Percentiles rank a stretch among this genome's conserved stretches.
Evolutionary conservation across 2,797 vertebrate genomes (phyloP).

Genomic region (Diglossa cyanea): DNA sequence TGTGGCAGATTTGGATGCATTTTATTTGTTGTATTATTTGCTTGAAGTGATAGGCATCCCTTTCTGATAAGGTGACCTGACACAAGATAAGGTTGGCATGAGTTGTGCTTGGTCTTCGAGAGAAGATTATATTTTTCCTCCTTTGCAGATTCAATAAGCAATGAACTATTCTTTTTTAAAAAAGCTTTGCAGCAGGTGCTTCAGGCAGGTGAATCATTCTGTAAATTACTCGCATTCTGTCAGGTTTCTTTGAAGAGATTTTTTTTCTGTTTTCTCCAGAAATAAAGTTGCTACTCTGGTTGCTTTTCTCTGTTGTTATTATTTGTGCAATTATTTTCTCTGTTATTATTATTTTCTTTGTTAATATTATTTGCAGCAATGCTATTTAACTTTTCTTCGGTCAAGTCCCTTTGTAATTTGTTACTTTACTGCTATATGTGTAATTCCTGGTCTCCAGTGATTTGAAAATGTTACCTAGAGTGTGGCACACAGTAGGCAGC

Average conservation of each 20-base stretch:
- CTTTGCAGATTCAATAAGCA: background rate
- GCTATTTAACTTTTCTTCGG: background rate
- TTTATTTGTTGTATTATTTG: background rate
- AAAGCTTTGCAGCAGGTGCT: background rate
- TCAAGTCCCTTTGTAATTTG: background rate
- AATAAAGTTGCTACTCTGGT: background rate
- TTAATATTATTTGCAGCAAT: background rate
- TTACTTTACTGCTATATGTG: background rate
- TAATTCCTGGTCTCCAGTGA: background rate
- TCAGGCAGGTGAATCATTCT: background rate
- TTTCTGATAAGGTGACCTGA: background rate
- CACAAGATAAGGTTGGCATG: background rate
- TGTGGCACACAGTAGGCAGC: background rate
- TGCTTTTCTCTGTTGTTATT: background rate
- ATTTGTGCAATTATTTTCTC: background rate
- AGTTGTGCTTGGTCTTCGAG: background rate
- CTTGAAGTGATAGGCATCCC: background rate
- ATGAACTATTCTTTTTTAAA: background rate
- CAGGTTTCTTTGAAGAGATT: background rate
- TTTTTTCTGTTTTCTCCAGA: background rate
- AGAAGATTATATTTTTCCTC: background rate
- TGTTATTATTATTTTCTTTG: background rate
- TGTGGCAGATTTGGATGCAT: background rate
- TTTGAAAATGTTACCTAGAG: background rate
- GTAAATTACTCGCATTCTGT: background rate